Conservation (phyloP, 2,113 vertebrate species). For the Scortum barcoo region DNA sequence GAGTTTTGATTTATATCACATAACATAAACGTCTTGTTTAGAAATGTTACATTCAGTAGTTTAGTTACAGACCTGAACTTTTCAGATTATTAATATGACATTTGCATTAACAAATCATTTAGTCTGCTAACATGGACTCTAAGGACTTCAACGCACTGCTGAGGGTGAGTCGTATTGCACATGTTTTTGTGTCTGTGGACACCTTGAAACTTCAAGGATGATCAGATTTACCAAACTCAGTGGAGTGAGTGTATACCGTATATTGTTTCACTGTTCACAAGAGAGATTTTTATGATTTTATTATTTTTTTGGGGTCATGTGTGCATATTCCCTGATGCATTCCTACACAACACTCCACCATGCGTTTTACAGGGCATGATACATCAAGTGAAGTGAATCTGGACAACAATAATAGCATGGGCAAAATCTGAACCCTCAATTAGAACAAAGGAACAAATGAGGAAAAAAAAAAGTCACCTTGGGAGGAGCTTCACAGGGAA, state of each 20-base stretch:
- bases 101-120: constrained; percentile 13
- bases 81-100: neutral
- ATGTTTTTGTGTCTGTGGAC: neutral
- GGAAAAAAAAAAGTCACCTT: constrained; percentile 48
- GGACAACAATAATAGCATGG: neutral
- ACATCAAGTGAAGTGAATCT: neutral
- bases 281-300: neutral
- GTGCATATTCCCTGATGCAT: neutral
- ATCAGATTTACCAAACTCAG: neutral
- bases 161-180: neutral
- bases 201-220: neutral
- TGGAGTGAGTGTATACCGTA: neutral
- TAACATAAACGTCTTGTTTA: neutral
- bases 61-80: neutral
- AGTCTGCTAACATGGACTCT: neutral
- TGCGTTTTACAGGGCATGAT: neutral
- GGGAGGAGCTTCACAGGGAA: neutral
- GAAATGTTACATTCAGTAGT: neutral
- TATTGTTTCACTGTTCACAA: neutral
- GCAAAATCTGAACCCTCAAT: neutral
- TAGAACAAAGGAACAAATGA: constrained; percentile 11
- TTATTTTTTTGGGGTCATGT: neutral
- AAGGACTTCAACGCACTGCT: neutral
- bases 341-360: neutral
- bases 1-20: neutral